Percentiles rank a stretch among this genome's conserved stretches.
Conservation (phyloP, 2,888 invertebrate species). For the Polyploca ridens region DNA sequence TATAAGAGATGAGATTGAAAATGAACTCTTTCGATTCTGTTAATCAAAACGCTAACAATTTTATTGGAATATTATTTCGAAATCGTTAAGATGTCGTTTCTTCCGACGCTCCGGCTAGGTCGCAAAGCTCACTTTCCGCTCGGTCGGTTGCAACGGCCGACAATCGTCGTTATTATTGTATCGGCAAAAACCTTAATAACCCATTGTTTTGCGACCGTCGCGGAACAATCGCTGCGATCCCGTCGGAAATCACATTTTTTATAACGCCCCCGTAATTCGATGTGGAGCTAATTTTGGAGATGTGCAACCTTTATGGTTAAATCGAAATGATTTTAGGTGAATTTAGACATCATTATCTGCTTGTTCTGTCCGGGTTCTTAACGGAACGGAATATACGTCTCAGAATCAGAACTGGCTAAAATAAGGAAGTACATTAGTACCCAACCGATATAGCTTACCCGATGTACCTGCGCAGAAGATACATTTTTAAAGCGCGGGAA, state of each 20-base stretch:
- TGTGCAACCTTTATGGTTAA: not conserved
- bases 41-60: no score
- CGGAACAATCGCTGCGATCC: slow-evolving; percentile 18
- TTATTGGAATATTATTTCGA: not conserved
- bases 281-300: slow-evolving; percentile 34
- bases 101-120: not conserved
- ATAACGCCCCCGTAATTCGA: slow-evolving; percentile 31
- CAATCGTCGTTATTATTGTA: slow-evolving; percentile 50
- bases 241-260: slow-evolving; percentile 22
- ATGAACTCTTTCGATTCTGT: no score
- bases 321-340: not conserved
- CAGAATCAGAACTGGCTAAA: no score
- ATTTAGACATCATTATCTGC: not conserved
- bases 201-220: slow-evolving; percentile 53
- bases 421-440: no score
- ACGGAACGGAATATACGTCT: no score
- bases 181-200: slow-evolving; percentile 68
- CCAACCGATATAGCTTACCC: no score
- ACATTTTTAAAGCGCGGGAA: no score
- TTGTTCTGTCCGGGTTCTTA: not conserved
- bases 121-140: slow-evolving; percentile 32
- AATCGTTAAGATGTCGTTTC: not conserved
- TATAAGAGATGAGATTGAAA: no score
- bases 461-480: no score
- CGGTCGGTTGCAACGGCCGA: slow-evolving; percentile 31